Evolutionary conservation across 2,888 invertebrate genomes (phyloP).

Genomic region (Orthosia cruda): DNA sequence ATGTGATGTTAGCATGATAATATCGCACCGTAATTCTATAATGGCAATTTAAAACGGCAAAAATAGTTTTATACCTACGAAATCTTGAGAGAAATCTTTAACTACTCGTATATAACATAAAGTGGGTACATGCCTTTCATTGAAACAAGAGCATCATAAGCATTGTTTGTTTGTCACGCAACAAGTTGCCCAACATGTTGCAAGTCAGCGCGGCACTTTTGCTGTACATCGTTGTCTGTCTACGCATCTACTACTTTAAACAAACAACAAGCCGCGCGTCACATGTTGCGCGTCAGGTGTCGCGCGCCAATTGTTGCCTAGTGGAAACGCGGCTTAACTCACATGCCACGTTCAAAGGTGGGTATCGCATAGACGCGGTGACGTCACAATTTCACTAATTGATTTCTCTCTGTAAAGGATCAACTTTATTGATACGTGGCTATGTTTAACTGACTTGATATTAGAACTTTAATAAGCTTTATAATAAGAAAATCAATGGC

Average conservation of each 20-base stretch:
- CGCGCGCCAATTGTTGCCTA: too few relatives aligned
- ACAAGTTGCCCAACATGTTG: too few relatives aligned
- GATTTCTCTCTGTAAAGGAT: conserved; percentile 6
- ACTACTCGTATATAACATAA: neutral
- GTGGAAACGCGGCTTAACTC: too few relatives aligned
- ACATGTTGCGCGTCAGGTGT: too few relatives aligned
- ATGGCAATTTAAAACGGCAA: neutral
- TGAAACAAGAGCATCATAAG: conserved; percentile 13
- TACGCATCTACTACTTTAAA: too few relatives aligned
- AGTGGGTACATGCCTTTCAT: neutral
- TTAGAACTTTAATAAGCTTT: neutral
- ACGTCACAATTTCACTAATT: conserved; percentile 13
- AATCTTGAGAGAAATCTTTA: neutral
- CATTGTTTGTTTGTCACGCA: too few relatives aligned
- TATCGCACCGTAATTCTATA: neutral
- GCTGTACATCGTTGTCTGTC: too few relatives aligned
- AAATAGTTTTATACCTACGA: neutral
- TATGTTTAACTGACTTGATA: neutral
- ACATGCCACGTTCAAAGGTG: conserved; percentile 15
- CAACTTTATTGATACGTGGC: neutral
- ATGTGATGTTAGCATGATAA: neutral
- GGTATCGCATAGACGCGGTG: neutral
- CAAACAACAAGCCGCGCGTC: too few relatives aligned
- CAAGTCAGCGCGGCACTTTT: too few relatives aligned
- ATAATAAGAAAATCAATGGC: neutral